phyloP scores from a whole-genome alignment of 1,140 invertebrate genomes.

The Heterodera schachtii region DNA sequence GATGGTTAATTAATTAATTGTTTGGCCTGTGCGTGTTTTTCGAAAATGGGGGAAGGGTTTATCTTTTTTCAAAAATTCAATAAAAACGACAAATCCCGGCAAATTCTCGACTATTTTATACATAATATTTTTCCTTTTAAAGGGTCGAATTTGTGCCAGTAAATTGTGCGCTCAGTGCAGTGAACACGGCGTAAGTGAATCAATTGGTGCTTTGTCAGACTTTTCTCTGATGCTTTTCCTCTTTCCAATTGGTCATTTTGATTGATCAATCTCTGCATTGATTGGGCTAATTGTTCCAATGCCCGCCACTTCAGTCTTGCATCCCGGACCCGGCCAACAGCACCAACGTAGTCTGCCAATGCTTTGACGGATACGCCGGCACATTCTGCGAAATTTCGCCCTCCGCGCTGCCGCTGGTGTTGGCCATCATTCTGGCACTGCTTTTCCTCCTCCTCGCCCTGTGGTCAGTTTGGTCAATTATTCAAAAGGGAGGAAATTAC shows the following conservation, averaged over 20 bases:
- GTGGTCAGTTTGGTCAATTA: slow-evolving; percentile 44
- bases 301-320: slow-evolving; percentile 45
- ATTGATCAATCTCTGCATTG: no score
- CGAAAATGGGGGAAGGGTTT: no score
- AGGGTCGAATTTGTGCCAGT: slow-evolving; percentile 58
- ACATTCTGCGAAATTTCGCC: slow-evolving; percentile 61
- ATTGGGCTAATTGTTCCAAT: no score
- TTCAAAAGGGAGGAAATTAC: no score
- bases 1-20: slow-evolving; percentile 15
- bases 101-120: not conserved
- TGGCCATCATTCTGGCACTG: slow-evolving; percentile 59
- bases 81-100: not conserved
- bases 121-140: slow-evolving; percentile 23
- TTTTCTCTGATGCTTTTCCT: not conserved
- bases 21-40: no score
- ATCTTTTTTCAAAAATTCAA: no score
- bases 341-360: slow-evolving; percentile 61
- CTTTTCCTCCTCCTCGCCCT: slow-evolving; percentile 60
- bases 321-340: slow-evolving; percentile 61
- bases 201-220: no score
- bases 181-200: slow-evolving; percentile 39
- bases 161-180: slow-evolving; percentile 65
- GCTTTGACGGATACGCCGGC: slow-evolving; percentile 60
- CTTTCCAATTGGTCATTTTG: no score
- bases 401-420: slow-evolving; percentile 53